Percentiles rank a stretch among this genome's conserved stretches.
Evolutionary conservation across 1,140 invertebrate species (phyloP).

Genomic region (Akabosia matsudoensis): DNA sequence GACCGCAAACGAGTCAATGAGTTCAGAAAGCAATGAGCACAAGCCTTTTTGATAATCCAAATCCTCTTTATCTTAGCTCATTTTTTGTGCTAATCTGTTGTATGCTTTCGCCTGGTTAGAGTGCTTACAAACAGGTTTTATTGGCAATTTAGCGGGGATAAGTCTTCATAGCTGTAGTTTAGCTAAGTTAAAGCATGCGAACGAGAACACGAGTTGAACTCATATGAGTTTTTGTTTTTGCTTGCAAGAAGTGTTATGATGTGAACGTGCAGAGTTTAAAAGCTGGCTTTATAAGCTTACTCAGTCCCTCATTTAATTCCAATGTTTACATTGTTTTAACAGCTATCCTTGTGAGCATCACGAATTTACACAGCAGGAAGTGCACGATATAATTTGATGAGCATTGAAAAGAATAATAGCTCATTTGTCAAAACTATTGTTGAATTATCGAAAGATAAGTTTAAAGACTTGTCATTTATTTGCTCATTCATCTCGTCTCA

Average conservation of each 20-base stretch:
- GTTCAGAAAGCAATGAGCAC: not conserved
- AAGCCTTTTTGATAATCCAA: not conserved
- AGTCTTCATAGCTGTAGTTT: too few relatives aligned
- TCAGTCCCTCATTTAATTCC: too few relatives aligned
- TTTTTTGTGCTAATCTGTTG: not conserved
- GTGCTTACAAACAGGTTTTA: not conserved
- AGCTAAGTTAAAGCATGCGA: too few relatives aligned
- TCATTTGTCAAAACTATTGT: constrained; percentile 6
- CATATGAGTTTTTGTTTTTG: too few relatives aligned
- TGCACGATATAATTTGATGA: constrained; percentile 24
- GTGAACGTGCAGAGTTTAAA: not conserved
- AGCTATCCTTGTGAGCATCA: not conserved
- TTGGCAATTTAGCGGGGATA: constrained; percentile 12
- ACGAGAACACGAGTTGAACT: too few relatives aligned
- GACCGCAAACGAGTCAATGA: not conserved
- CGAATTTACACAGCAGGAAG: constrained; percentile 8
- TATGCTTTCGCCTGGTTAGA: not conserved
- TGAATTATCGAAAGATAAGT: not conserved
- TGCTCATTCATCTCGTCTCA: not conserved
- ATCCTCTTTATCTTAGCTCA: not conserved
- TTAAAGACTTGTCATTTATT: not conserved
- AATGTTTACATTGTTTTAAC: not conserved
- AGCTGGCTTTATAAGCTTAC: too few relatives aligned
- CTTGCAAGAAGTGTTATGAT: too few relatives aligned
- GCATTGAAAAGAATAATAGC: constrained; percentile 1